Conservation (phyloP, 2,888 invertebrate species). For the Xanthia icteritia region DNA sequence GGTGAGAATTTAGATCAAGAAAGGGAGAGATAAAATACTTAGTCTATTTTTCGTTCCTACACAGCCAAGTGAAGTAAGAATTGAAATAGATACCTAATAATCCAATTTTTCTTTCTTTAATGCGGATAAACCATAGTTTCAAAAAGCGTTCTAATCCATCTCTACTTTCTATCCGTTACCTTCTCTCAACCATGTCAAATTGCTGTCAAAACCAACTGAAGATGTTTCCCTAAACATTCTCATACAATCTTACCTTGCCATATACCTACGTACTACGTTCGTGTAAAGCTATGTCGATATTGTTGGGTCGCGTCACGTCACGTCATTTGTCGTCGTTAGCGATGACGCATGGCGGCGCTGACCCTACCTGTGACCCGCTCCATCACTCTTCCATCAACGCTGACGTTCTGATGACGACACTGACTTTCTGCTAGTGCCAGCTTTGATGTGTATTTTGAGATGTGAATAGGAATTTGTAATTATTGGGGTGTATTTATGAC, state of each 20-base stretch:
- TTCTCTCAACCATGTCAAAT: neutral
- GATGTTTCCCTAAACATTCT: neutral
- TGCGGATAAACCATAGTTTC: neutral
- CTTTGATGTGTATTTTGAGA: conserved; percentile 53
- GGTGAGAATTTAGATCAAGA: neutral
- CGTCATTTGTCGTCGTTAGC: conserved; percentile 90
- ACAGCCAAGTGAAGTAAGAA: neutral
- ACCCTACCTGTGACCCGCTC: conserved; percentile 85
- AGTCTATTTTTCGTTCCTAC: too few relatives aligned
- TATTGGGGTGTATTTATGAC: conserved; percentile 23
- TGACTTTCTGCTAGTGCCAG: conserved; percentile 31
- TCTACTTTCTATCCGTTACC: neutral
- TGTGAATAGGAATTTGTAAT: conserved; percentile 25
- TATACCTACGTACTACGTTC: conserved; percentile 13
- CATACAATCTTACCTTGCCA: neutral
- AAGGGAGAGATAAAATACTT: neutral
- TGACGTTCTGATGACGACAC: conserved; percentile 63
- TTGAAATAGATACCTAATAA: neutral
- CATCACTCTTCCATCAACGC: conserved; percentile 86
- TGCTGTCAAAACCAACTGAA: neutral
- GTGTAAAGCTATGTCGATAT: conserved; percentile 63
- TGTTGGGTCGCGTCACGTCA: conserved; percentile 78
- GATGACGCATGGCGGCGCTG: conserved; percentile 88
- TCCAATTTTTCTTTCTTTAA: neutral
- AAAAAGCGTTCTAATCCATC: neutral